A percentile compares a stretch with the other conserved stretches of the same genome.
Conservation (phyloP, 2,113 vertebrate species). For the Campylorhamphus procurvoides region DNA sequence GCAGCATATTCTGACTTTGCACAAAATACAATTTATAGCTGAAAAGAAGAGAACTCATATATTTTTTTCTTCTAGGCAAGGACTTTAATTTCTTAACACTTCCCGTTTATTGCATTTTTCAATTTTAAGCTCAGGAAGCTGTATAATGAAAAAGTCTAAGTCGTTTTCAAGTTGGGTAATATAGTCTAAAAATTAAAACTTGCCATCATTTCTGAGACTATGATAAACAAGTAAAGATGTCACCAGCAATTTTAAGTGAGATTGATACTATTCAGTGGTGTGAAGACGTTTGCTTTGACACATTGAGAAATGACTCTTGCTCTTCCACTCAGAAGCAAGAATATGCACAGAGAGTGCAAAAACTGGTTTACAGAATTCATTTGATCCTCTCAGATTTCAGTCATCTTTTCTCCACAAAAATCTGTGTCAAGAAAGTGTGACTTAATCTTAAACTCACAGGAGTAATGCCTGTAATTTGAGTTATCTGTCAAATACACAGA, state of each 20-base stretch:
- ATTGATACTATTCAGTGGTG: slow-evolving; percentile 1
- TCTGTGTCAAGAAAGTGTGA: background rate
- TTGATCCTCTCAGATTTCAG: background rate
- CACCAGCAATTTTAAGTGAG: slow-evolving; percentile 20
- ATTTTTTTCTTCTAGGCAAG: background rate
- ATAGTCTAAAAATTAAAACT: slow-evolving; percentile 4
- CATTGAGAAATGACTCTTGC: slow-evolving; percentile 28
- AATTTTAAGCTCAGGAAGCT: background rate
- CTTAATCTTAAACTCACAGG: background rate
- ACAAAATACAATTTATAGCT: background rate
- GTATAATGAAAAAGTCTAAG: background rate
- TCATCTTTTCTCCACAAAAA: background rate
- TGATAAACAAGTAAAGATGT: slow-evolving; percentile 28
- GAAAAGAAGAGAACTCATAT: background rate
- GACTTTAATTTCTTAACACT: background rate
- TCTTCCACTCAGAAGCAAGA: background rate
- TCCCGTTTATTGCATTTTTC: background rate
- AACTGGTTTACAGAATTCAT: slow-evolving; percentile 5
- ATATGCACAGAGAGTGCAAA: background rate
- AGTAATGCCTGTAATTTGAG: background rate
- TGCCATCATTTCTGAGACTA: background rate
- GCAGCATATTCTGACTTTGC: background rate
- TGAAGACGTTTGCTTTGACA: slow-evolving; percentile 25
- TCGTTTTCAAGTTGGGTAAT: background rate
- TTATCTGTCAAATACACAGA: background rate